Evolutionary conservation across 2,888 invertebrate genomes (phyloP), one percentile per base, ranked within the genome.

Genomic region (Tetranychus piercei): DNA sequence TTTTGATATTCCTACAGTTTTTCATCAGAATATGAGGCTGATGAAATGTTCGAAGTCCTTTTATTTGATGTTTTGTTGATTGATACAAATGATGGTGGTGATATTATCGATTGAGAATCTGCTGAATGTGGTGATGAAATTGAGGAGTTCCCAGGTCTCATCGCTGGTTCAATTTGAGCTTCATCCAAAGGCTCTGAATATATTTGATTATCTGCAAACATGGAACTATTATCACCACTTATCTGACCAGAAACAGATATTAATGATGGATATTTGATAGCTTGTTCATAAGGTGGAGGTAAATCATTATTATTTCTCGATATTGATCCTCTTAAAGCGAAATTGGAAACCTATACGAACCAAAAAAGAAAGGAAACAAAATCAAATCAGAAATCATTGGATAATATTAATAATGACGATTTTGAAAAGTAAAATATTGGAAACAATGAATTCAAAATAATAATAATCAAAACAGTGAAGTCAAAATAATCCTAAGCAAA

Each of bases 251-350:
- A 72, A 9, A 72, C 18, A n/a, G 72, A 72, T 34, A 34, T 23
- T 18, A 72, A 44, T 18, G 72, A 44, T 45, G 72, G 72, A 72
- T 43, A 72, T 34, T 72, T 72, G 15, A 72, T 72, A 15, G 72
- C 72, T 45, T 72, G 44, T 34, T 72, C 72, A 45, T 72, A 72
- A 43, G 72, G 72, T 34, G 72, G 72, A 20, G 72, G 72, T 45
- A 44, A 34, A 44, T 72, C 72, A 72, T 34, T 72, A 22, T 69
- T 69, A 20, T 20, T 22, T 20, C 69, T 18, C 20, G 34, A 23
- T 69, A 69, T 22, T 23, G 69, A 20, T 20, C 69, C 34, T 69
- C 22, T 69, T 23, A 22, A 11, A 11, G 22, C n/a, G 20, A 20
- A 69, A 22, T 69, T 69, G 20, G 69, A 69, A 22, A 20, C 34